Base-by-base conservation (phyloP, 1,140 invertebrate genomes). In the Halotydeus destructor region DNA sequence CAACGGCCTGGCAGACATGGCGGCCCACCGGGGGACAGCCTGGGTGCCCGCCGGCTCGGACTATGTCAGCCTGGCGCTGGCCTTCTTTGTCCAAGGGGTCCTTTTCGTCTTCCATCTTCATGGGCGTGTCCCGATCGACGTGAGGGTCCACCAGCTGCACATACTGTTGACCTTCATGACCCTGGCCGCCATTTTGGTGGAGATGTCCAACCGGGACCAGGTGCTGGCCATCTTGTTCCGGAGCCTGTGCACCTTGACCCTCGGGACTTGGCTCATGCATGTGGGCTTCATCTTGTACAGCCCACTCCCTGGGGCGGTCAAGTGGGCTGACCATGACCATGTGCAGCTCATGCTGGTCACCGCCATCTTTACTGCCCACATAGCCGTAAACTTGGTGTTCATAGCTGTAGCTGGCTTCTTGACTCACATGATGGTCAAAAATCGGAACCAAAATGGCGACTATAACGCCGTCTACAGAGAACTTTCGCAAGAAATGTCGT, bases 221-320 rank as follows among this genome's bases (percentile, higher is more conserved):
- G 49, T 66, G 5, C 27, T 64, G 6, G 48, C 54, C 2, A 51
- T 62, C 1, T 45, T 66, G 11, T 32, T 49, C 5, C 51, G 64
- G 18, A 42, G 53, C 2, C 63, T 60, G 45, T 60, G 60, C 35
- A 54, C 59, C 1, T 39, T 66, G 2, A 46, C 66, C 19, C 65
- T 67, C 44, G 65, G 65, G 5, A 61, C 62, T 0, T 68, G 66
- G 66, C 68, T 68, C 52, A 63, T 55, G 49, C 62, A 65, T 43
- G 53, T 66, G 5, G 66, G 60, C 0, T 66, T 64, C 52, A 64
- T 67, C 41, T 50, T 68, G 21, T 66, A 67, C 49, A 61, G 60
- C n/a, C 66, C 65, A 5, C 38, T 55, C 16, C 46, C 52, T 1
- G 55, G 54, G 4, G 46, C 51, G 11, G 49, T 48, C 12, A 39